These are phyloP conservation scores for Phorcus lineatus DNA, from an alignment of 2,888 invertebrate species.

Conservation along the genomic window DNA sequence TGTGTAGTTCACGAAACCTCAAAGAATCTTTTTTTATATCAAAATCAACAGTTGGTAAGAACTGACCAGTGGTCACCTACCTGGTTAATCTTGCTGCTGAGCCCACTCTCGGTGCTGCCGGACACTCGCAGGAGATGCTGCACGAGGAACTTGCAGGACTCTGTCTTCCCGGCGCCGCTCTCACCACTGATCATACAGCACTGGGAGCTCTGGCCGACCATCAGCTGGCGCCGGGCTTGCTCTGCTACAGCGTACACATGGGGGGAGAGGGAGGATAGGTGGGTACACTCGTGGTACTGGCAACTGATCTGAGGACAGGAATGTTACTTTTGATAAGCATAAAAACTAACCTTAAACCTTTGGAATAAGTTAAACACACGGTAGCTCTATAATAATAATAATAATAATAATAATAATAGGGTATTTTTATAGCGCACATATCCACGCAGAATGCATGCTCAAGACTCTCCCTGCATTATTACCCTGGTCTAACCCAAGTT, in stretches of 20 bases:
- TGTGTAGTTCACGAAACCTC: no score
- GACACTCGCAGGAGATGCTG: constrained; percentile 61
- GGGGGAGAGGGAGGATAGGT: constrained; percentile 52
- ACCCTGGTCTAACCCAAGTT: no score
- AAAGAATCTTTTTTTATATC: no score
- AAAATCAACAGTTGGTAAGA: not conserved
- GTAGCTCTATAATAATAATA: no score
- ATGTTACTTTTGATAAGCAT: no score
- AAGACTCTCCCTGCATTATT: no score
- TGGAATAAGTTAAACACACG: no score
- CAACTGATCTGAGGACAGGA: constrained; percentile 46
- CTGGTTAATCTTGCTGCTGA: constrained; percentile 64
- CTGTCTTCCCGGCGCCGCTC: constrained; percentile 72
- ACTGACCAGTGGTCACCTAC: constrained; percentile 41
- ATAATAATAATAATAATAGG: no score
- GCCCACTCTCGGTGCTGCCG: constrained; percentile 52
- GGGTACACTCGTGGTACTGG: constrained; percentile 40
- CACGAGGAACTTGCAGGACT: constrained; percentile 64
- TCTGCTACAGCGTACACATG: constrained; percentile 71
- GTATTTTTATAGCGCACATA: no score
- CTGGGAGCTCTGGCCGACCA: constrained; percentile 56
- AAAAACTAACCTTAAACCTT: no score
- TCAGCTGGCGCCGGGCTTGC: constrained; percentile 59
- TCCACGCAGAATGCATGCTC: no score
- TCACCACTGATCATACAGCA: constrained; percentile 74